Percentiles rank a stretch among this genome's conserved stretches.
Conservation (phyloP, 2,797 vertebrate genomes). For the Ispidina lecontei region DNA sequence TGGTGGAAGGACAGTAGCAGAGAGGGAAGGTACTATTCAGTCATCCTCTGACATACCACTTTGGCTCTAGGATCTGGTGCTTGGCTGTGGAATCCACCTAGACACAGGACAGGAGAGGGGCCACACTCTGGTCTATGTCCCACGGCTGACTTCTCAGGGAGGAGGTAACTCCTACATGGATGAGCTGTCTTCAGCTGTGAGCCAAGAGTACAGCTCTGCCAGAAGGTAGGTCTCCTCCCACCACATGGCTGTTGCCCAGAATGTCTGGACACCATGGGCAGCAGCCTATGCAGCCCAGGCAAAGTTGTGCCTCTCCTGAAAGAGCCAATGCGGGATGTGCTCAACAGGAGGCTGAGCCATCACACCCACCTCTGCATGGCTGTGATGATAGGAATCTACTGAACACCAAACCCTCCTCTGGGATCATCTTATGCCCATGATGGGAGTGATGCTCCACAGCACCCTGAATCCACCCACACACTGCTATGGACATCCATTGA, state of each 20-base stretch:
- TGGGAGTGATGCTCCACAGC: not conserved
- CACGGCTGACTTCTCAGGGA: too few species aligned
- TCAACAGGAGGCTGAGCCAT: not conserved
- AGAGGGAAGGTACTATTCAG: not conserved
- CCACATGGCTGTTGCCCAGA: not conserved
- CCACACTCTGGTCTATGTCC: rapidly evolving
- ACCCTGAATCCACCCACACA: rapidly evolving
- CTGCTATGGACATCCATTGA: rapidly evolving
- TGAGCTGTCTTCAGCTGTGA: not conserved
- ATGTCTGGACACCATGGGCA: not conserved
- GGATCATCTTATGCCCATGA: rapidly evolving
- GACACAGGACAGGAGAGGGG: not conserved
- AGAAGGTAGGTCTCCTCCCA: not conserved
- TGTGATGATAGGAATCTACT: not conserved
- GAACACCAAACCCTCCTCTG: not conserved
- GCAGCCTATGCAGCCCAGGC: not conserved
- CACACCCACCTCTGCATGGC: not conserved
- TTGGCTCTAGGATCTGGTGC: not conserved
- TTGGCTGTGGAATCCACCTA: not conserved
- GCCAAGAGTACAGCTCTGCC: not conserved
- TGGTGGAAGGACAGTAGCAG: not conserved
- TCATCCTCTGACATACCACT: not conserved
- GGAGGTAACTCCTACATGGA: not conserved
- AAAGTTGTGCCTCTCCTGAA: rapidly evolving
- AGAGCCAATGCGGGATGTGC: rapidly evolving